phyloP scores from a whole-genome alignment of 2,113 vertebrate species.

The Scomber japonicus region DNA sequence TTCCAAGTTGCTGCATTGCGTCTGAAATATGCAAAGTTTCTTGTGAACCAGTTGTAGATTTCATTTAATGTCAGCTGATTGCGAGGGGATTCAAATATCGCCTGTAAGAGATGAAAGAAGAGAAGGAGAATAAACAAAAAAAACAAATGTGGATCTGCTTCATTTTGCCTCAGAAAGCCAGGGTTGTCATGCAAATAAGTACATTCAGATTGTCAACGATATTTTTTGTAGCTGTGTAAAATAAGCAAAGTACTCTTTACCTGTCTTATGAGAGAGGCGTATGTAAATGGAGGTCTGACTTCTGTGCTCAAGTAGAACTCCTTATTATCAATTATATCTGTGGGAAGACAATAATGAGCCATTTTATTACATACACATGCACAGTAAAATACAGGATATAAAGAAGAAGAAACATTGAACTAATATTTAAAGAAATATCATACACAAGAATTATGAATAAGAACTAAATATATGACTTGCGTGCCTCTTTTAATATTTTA shows the following conservation, averaged over 20 bases:
- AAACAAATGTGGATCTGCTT: not conserved
- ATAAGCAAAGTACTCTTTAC: constrained; percentile 79
- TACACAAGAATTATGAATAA: too few relatives aligned
- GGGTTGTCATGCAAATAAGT: not conserved
- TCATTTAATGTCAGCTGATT: constrained; percentile 99
- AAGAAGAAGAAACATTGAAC: not conserved
- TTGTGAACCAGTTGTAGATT: constrained; percentile 99
- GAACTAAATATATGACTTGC: too few relatives aligned
- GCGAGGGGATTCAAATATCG: constrained; percentile 97
- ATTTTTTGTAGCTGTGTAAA: not conserved
- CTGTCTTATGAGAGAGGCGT: constrained; percentile 99
- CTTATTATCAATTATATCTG: constrained; percentile 99
- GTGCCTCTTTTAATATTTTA: too few relatives aligned
- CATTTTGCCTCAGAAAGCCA: fast-evolving
- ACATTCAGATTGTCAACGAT: not conserved
- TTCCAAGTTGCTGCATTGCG: constrained; percentile 99
- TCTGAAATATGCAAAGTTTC: constrained; percentile 98
- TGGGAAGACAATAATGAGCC: constrained; percentile 62
- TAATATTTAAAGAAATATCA: too few relatives aligned
- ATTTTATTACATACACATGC: not conserved
- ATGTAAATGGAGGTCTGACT: constrained; percentile 98
- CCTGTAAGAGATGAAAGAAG: constrained; percentile 81
- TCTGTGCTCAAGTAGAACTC: constrained; percentile 99
- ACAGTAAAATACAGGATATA: not conserved
- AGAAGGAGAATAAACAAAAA: not conserved